phyloP scores from a whole-genome alignment of 2,888 invertebrate genomes.

The Alloplasta piceator region DNA sequence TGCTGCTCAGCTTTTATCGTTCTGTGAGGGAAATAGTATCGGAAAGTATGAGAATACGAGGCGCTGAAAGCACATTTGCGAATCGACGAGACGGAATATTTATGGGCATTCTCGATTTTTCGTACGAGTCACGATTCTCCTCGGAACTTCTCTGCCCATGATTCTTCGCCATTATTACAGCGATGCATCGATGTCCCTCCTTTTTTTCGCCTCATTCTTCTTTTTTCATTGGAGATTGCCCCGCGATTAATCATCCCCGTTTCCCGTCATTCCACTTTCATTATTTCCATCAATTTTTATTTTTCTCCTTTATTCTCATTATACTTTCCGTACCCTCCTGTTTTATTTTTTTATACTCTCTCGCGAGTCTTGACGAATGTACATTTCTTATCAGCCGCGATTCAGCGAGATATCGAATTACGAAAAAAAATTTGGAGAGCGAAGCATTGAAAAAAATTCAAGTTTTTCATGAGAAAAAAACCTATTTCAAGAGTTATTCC shows the following conservation, averaged over 20 bases:
- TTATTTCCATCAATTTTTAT: constrained; percentile 28
- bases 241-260: constrained; percentile 53
- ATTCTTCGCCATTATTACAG: constrained; percentile 36
- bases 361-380: neutral
- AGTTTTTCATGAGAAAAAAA: neutral
- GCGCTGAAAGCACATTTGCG: neutral
- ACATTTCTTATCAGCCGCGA: neutral
- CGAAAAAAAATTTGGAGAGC: neutral
- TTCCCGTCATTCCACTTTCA: constrained; percentile 8
- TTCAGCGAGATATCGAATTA: neutral
- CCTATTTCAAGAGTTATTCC: no score
- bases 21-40: constrained; percentile 13
- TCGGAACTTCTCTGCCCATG: constrained; percentile 16
- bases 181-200: constrained; percentile 18
- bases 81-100: constrained; percentile 31
- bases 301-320: neutral
- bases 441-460: neutral
- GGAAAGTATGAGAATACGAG: neutral
- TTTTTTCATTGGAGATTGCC: constrained; percentile 28
- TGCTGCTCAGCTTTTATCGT: constrained; percentile 16
- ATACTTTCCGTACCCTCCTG: neutral
- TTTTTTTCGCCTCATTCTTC: neutral
- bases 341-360: constrained; percentile 11
- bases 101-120: constrained; percentile 38
- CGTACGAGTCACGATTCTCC: constrained; percentile 39